A percentile compares a stretch with the other conserved stretches of the same genome.
phyloP scores from a whole-genome alignment of 2,113 vertebrate genomes.

The Podarcis raffonei region DNA sequence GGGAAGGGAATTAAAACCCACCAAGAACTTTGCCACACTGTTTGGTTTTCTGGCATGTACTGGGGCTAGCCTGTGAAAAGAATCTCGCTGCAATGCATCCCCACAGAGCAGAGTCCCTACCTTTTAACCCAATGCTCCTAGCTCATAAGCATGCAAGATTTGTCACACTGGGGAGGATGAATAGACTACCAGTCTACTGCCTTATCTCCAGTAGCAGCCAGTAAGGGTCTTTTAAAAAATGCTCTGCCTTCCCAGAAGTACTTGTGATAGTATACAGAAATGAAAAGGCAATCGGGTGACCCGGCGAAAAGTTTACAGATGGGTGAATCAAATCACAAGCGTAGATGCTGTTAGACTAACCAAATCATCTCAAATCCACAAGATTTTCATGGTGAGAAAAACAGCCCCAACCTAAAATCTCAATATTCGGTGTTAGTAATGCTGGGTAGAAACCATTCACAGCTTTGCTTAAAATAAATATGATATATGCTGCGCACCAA shows the following conservation, averaged over 20 bases:
- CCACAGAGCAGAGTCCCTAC: neutral
- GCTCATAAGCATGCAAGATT: neutral
- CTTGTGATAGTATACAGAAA: neutral
- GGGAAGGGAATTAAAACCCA: constrained; percentile 1
- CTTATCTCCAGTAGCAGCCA: neutral
- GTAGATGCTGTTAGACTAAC: neutral
- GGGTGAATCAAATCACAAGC: neutral
- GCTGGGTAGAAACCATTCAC: neutral
- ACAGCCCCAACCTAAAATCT: neutral
- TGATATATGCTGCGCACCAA: neutral
- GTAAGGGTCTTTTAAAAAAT: neutral
- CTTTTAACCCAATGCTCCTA: neutral
- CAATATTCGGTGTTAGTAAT: neutral
- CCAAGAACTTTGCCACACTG: constrained; percentile 1
- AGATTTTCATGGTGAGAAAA: neutral
- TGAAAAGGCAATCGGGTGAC: neutral
- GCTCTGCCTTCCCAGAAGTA: neutral
- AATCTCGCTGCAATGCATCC: neutral
- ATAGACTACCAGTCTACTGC: neutral
- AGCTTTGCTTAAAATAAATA: neutral
- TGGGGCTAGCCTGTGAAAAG: neutral
- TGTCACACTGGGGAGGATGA: neutral
- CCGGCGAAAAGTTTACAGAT: neutral
- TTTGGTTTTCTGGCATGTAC: neutral
- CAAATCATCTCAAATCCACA: neutral